A percentile compares a stretch with the other conserved stretches of the same genome.
phyloP scores from a whole-genome alignment of 1,140 invertebrate genomes.

The Musca domestica region DNA sequence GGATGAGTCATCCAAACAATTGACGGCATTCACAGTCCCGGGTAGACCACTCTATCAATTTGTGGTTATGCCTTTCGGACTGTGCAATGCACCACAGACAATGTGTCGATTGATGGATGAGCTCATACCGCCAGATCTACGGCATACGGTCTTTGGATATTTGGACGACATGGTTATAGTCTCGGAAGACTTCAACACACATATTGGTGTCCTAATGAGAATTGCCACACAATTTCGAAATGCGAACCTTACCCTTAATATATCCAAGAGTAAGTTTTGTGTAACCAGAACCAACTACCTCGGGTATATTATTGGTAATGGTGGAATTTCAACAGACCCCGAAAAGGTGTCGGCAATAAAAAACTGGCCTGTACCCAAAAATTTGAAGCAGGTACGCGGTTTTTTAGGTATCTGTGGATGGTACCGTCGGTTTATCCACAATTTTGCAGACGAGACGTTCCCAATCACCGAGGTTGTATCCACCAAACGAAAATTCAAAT shows the following conservation, averaged over 20 bases:
- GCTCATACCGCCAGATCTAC: not conserved
- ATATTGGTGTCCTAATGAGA: not conserved
- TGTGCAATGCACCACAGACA: conserved; percentile 6
- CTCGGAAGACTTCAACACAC: not conserved
- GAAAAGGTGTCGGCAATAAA: conserved; percentile 25
- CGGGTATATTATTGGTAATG: conserved; percentile 32
- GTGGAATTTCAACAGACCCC: conserved; percentile 7
- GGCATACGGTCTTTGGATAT: conserved; percentile 6
- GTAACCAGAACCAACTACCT: conserved; percentile 34
- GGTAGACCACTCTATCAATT: conserved; percentile 51
- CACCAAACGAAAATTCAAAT: conserved; percentile 2
- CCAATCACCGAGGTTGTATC: conserved; percentile 14
- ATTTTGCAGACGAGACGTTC: not conserved
- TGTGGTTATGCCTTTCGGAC: conserved; percentile 28
- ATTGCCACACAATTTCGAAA: conserved; percentile 1
- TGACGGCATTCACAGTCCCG: conserved; percentile 54
- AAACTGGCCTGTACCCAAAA: conserved; percentile 35
- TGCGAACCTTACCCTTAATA: conserved; percentile 39
- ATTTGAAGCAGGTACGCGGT: conserved; percentile 36
- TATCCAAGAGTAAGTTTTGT: conserved; percentile 34
- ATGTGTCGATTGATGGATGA: conserved; percentile 13
- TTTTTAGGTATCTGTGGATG: conserved; percentile 53
- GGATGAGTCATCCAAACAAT: conserved; percentile 32
- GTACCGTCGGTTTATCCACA: conserved; percentile 4
- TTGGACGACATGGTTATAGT: conserved; percentile 9